A percentile compares a stretch with the other conserved stretches of the same genome.
phyloP scores from a whole-genome alignment of 2,888 invertebrate species.

The Troides helena region DNA sequence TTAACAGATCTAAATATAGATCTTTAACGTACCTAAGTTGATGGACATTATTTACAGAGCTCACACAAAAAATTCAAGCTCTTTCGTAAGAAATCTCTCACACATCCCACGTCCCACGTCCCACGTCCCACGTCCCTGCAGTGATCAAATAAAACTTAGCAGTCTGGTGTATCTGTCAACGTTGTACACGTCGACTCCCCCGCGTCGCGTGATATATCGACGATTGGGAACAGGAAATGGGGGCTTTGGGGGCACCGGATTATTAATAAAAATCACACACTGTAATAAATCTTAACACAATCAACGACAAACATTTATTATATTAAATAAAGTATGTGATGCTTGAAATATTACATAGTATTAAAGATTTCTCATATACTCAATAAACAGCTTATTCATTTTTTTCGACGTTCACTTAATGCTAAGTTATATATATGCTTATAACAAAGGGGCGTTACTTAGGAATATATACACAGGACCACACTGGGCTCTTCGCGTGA shows the following conservation, averaged over 20 bases:
- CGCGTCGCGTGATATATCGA: constrained; percentile 46
- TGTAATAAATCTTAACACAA: constrained; percentile 9
- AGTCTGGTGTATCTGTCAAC: constrained; percentile 64
- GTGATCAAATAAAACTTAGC: constrained; percentile 64
- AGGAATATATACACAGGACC: no score
- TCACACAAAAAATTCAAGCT: neutral
- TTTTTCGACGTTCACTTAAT: no score
- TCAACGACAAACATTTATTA: neutral
- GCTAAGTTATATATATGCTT: no score
- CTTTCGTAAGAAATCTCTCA: constrained; percentile 27
- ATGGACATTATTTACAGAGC: constrained; percentile 12
- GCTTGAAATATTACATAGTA: no score
- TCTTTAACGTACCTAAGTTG: neutral
- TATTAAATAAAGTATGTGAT: no score
- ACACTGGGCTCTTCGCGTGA: no score
- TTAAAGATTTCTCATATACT: no score
- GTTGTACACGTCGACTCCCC: constrained; percentile 38
- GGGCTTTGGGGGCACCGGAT: constrained; percentile 33
- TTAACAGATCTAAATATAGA: constrained; percentile 5
- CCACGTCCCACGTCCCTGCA: constrained; percentile 34
- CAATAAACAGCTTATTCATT: no score
- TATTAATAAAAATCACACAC: constrained; percentile 19
- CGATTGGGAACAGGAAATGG: constrained; percentile 51
- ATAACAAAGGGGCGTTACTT: no score
- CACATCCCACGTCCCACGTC: constrained; percentile 31